These are phyloP conservation scores for Nannoperca obscura DNA, from an alignment of 2,797 vertebrate genomes.

Conservation along the genomic window DNA sequence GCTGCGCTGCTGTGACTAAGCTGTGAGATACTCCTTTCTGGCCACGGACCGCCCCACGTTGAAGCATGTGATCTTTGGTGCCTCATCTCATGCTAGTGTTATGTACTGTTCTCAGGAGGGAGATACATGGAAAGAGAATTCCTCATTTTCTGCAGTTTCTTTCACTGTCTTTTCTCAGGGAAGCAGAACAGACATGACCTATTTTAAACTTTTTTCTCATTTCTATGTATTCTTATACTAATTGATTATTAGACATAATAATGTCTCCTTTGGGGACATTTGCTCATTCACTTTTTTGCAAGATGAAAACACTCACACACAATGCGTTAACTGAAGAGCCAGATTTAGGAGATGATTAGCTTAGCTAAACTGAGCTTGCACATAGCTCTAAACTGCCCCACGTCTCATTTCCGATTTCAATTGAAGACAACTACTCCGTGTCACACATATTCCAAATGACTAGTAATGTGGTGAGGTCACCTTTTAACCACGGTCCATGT, in stretches of 20 bases:
- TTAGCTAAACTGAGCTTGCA: background rate
- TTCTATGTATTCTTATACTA: background rate
- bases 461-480: constrained; percentile 17
- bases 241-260: background rate
- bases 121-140: background rate
- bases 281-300: background rate
- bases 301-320: background rate
- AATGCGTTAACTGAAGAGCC: no score
- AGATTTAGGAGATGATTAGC: no score
- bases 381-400: no score
- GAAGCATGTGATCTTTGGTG: constrained; percentile 22
- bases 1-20: constrained; percentile 32
- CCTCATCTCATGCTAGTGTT: background rate
- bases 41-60: constrained; percentile 10
- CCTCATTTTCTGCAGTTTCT: background rate
- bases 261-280: background rate
- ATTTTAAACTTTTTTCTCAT: background rate
- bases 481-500: constrained; percentile 36
- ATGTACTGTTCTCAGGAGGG: background rate
- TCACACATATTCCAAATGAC: constrained; percentile 14
- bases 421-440: background rate
- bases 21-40: constrained; percentile 43
- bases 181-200: background rate
- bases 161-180: background rate
- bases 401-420: background rate